phyloP scores from a whole-genome alignment of 1,140 invertebrate species.

The Ganaspis sp. region DNA sequence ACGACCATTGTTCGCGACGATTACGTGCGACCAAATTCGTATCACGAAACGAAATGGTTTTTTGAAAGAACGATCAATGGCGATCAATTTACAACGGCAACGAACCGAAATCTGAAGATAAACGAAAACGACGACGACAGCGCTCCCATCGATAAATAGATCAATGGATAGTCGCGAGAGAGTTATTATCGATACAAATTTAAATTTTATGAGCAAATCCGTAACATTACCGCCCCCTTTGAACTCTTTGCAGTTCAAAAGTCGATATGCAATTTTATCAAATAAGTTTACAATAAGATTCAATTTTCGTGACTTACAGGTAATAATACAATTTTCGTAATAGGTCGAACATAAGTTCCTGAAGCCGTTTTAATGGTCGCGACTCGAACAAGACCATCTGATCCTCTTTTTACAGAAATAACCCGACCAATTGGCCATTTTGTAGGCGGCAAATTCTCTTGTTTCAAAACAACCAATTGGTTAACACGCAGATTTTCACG shows the following conservation, averaged over 20 bases:
- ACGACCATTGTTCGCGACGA: too few relatives aligned
- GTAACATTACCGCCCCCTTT: neutral
- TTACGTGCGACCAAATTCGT: too few relatives aligned
- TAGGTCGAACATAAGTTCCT: slow-evolving; percentile 1
- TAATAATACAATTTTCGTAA: neutral
- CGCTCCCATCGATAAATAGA: too few relatives aligned
- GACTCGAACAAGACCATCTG: neutral
- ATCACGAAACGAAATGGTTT: too few relatives aligned
- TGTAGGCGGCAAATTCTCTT: neutral
- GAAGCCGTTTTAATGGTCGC: neutral
- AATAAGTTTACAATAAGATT: neutral
- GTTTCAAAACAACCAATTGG: neutral
- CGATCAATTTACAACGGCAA: too few relatives aligned
- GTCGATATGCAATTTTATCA: neutral
- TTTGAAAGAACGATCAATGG: too few relatives aligned
- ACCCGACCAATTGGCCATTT: slow-evolving; percentile 1
- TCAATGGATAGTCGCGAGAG: too few relatives aligned
- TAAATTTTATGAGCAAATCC: too few relatives aligned
- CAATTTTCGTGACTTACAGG: neutral
- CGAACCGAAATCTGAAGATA: too few relatives aligned
- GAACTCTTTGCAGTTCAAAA: slow-evolving; percentile 2
- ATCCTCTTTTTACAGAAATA: neutral
- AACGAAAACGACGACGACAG: too few relatives aligned
- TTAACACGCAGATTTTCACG: neutral
- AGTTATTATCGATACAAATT: too few relatives aligned